Evolutionary conservation across 2,888 invertebrate genomes (phyloP).

Genomic region (Hydriomena furcata): DNA sequence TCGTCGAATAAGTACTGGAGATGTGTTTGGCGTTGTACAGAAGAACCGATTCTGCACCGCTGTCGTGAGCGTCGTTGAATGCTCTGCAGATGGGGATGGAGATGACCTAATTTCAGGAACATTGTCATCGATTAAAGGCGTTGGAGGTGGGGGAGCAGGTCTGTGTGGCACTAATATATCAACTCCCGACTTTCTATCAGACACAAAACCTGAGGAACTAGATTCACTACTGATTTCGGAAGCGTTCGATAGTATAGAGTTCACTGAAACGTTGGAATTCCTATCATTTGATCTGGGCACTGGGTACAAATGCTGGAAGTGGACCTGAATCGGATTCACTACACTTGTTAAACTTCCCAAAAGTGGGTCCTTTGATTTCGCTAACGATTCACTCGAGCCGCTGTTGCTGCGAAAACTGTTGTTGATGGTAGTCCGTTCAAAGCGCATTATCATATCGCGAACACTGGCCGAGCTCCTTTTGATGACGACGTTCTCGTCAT

Average conservation of each 20-base stretch:
- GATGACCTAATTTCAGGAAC: constrained; percentile 60
- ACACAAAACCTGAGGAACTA: constrained; percentile 77
- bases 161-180: constrained; percentile 63
- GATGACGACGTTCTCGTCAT: constrained; percentile 66
- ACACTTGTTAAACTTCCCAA: constrained; percentile 71
- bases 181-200: constrained; percentile 67
- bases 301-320: constrained; percentile 69
- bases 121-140: constrained; percentile 61
- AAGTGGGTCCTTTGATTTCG: constrained; percentile 58
- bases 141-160: constrained; percentile 77
- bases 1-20: constrained; percentile 66
- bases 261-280: constrained; percentile 77
- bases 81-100: constrained; percentile 52
- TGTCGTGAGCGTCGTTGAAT: constrained; percentile 35
- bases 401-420: constrained; percentile 53
- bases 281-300: constrained; percentile 68
- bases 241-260: constrained; percentile 75
- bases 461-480: constrained; percentile 67
- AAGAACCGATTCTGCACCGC: constrained; percentile 60
- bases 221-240: constrained; percentile 76
- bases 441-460: constrained; percentile 74
- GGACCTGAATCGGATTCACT: constrained; percentile 66
- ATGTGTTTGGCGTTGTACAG: constrained; percentile 65
- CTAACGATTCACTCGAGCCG: constrained; percentile 67
- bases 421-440: constrained; percentile 64